These are phyloP conservation scores for Poecilus cupreus DNA, from an alignment of 2,888 invertebrate genomes.

Conservation along the genomic window DNA sequence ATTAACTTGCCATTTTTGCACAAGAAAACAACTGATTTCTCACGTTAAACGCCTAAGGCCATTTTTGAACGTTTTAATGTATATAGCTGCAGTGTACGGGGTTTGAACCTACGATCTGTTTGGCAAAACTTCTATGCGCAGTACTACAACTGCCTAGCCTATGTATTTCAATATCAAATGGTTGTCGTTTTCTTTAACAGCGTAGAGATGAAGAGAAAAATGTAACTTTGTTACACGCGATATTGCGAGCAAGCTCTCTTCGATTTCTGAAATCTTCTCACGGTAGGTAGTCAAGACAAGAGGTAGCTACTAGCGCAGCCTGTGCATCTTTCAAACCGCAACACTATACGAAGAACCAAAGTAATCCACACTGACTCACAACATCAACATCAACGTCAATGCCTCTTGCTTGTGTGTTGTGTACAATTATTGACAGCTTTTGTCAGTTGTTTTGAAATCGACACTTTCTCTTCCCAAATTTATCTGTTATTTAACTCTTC, in stretches of 20 bases:
- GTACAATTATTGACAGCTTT: conserved; percentile 41
- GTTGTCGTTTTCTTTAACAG: conserved; percentile 23
- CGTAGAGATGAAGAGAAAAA: conserved; percentile 33
- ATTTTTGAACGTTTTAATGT: no score
- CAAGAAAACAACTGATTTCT: no score
- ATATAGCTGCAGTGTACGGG: no score
- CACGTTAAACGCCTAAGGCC: no score
- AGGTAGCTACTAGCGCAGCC: not conserved
- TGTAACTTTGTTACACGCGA: conserved; percentile 42
- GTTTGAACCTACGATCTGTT: no score
- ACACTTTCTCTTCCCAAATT: conserved; percentile 50
- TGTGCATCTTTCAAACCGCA: conserved; percentile 34
- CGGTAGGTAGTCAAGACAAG: conserved; percentile 8
- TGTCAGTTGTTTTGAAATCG: conserved; percentile 43
- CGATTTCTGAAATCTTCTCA: conserved; percentile 53
- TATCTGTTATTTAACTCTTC: conserved; percentile 41
- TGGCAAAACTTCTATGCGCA: no score
- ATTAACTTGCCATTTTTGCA: no score
- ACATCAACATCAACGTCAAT: not conserved
- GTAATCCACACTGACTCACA: not conserved
- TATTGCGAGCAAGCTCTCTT: conserved; percentile 48
- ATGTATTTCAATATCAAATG: not conserved
- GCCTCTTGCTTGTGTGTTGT: not conserved
- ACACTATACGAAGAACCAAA: not conserved
- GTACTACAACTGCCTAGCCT: not conserved